Evolutionary conservation across 1,140 invertebrate genomes (phyloP).

Genomic region (Drosophila punjabiensis): DNA sequence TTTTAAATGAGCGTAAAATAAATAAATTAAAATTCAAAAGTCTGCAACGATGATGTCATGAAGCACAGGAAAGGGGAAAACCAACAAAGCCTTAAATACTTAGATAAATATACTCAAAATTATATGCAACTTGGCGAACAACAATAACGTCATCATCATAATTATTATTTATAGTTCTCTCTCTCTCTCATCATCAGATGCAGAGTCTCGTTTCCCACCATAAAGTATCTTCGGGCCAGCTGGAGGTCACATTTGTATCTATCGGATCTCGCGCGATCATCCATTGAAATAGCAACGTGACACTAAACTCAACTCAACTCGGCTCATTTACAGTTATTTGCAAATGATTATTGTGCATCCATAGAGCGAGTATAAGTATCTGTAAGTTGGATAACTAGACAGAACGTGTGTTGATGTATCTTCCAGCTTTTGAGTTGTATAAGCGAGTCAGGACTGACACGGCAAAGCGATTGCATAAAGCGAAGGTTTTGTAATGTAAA

Average conservation of each 20-base stretch:
- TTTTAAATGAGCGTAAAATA: conserved; percentile 35
- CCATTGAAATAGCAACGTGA: conserved; percentile 51
- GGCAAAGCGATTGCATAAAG: conserved; percentile 42
- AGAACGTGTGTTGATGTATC: conserved; percentile 20
- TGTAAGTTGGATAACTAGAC: conserved; percentile 44
- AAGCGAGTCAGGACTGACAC: conserved; percentile 54
- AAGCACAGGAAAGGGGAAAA: conserved; percentile 36
- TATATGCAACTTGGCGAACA: conserved; percentile 10
- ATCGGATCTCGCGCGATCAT: conserved; percentile 19
- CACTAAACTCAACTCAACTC: conserved; percentile 41
- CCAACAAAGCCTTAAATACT: conserved; percentile 28
- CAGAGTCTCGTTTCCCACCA: conserved; percentile 57
- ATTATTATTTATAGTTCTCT: conserved; percentile 55
- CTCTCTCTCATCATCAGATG: conserved; percentile 45
- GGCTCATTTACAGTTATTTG: conserved; percentile 71
- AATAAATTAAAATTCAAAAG: conserved; percentile 31
- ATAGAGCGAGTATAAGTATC: conserved; percentile 34
- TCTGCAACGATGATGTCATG: conserved; percentile 45
- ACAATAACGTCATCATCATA: conserved; percentile 41
- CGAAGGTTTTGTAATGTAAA: conserved; percentile 25
- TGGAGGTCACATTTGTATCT: conserved; percentile 62
- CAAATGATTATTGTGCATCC: conserved; percentile 58
- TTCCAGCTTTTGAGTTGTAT: conserved; percentile 39
- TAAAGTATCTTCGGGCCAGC: conserved; percentile 6
- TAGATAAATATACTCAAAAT: conserved; percentile 14